Percentiles rank a stretch among this genome's conserved stretches.
These are phyloP conservation scores for Dicentrarchus labrax DNA, from an alignment of 2,113 vertebrate genomes.

Conservation along the genomic window DNA sequence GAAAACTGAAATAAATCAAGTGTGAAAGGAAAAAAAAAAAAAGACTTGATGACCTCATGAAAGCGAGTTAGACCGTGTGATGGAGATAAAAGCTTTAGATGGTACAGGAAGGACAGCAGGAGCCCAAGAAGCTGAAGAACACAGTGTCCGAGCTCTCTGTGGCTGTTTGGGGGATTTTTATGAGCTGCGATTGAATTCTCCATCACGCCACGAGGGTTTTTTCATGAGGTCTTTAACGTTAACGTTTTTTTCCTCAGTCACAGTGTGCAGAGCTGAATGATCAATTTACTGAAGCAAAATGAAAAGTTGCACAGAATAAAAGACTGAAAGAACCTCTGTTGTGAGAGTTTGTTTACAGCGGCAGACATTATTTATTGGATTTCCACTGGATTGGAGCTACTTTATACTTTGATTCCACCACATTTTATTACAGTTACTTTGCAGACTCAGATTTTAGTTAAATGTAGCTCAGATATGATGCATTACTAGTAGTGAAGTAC, in stretches of 20 bases:
- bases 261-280: constrained; percentile 5
- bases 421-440: too few species aligned
- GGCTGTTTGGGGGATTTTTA: neutral
- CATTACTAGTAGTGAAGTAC: neutral
- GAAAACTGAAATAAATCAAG: neutral
- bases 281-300: neutral
- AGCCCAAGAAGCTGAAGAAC: neutral
- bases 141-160: neutral
- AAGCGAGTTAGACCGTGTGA: neutral
- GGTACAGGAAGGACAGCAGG: neutral
- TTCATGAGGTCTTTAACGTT: neutral
- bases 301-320: constrained; percentile 45
- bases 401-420: neutral
- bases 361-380: too few species aligned
- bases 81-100: neutral
- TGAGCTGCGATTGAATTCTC: neutral
- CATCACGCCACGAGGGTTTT: neutral
- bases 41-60: neutral
- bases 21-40: neutral
- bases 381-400: too few species aligned
- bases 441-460: too few species aligned
- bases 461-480: neutral
- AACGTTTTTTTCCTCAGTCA: neutral
- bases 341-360: neutral
- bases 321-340: neutral